Conservation (phyloP, 2,113 vertebrate species). For the Cacatua alba region DNA sequence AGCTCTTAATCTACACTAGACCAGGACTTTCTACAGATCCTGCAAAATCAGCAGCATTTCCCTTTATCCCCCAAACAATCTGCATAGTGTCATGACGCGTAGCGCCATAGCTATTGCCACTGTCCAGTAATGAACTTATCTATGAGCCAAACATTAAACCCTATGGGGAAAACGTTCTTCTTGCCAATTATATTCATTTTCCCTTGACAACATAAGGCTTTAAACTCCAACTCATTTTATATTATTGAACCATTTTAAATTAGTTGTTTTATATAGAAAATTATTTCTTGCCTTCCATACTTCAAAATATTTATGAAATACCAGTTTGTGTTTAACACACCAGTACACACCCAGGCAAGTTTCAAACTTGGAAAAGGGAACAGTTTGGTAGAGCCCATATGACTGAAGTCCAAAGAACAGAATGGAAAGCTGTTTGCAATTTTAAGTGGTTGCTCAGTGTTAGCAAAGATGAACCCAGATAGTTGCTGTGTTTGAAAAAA, state of each 20-base stretch:
- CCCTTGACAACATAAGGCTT: not conserved
- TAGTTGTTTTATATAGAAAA: not conserved
- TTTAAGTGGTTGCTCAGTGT: not conserved
- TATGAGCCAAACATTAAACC: not conserved
- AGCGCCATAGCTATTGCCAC: not conserved
- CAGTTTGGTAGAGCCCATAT: not conserved
- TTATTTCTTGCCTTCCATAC: not conserved
- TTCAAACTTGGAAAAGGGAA: not conserved
- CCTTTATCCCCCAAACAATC: not conserved
- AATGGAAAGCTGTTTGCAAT: not conserved
- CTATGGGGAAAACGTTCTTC: not conserved
- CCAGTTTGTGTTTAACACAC: not conserved
- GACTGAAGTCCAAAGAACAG: not conserved
- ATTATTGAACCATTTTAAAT: not conserved
- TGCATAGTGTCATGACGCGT: not conserved
- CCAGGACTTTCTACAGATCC: not conserved
- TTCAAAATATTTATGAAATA: slow-evolving; percentile 5
- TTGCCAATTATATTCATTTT: not conserved
- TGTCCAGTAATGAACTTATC: not conserved
- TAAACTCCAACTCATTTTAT: not conserved
- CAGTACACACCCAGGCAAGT: not conserved
- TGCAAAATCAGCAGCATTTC: not conserved
- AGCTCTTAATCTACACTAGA: not conserved
- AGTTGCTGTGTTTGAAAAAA: not conserved
- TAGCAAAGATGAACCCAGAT: not conserved